Base-by-base conservation (phyloP, 2,113 vertebrate genomes). In the Illadopsis cleaveri region DNA sequence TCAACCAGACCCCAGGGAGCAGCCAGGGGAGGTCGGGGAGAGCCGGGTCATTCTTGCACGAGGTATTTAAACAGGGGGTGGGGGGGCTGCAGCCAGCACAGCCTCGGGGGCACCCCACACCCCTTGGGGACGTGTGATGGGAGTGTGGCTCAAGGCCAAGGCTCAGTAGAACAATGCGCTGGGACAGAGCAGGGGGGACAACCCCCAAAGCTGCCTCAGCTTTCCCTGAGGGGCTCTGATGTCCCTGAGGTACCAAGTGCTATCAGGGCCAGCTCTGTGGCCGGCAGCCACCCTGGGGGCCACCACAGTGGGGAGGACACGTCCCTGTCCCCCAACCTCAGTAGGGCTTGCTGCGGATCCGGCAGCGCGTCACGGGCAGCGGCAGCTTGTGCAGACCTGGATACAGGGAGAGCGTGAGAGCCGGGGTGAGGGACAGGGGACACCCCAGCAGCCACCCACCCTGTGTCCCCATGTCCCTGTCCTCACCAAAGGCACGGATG, bases 401-500 rank as follows among this genome's bases (percentile, higher is more conserved):
- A 53, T 21, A 68, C n/a, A 53, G 27, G 28, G 37, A 57, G 60
- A 28, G 33, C 0, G 50, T 92, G 62, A 92, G 89, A 91, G 75
- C 1, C 3, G 21, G 21, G 44, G 1, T 15, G 58, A 37, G 27
- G 38, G 7, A 25, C 35, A 20, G 9, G 19, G 38, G 57, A 15
- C 53, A 57, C 9, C 50, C 54, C 70, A 23, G n/a, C 17, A 2
- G 12, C 65, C 3, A 28, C 60, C 94, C n/a, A n/a, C n/a, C 96
- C 95, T 40, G 70, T 54, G 97, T 93, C 40, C 12, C 64, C 10
- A 4, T 8, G 28, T 5, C 22, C 23, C 20, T 9, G 1, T 23
- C 96, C 99, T 99, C 91, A 99, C 99, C 99, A 12, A 99, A 98
- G 93, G 99, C 98, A n/a, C 96, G 98, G 94, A 99, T 98, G 91